Conservation (phyloP, 2,113 vertebrate species). For the Myanophis thanlyinensis region DNA sequence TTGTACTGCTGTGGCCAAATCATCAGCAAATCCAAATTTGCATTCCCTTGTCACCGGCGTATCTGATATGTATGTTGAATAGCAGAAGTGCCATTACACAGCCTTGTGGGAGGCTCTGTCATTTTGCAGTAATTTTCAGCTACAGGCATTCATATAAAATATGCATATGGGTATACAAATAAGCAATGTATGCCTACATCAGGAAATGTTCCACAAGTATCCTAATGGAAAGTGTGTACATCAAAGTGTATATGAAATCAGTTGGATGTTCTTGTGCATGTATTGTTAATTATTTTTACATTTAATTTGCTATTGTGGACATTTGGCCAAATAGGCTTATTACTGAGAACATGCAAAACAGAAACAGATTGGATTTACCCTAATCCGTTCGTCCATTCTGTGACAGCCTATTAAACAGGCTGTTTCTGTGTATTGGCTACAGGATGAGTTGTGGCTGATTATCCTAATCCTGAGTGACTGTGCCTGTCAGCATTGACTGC, state of each 20-base stretch:
- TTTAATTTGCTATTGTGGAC: background rate
- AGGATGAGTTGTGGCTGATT: background rate
- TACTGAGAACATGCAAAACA: background rate
- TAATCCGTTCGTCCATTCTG: background rate
- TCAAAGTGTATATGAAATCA: background rate
- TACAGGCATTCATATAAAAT: background rate
- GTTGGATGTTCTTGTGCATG: background rate
- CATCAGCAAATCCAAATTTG: no score
- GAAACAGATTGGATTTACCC: background rate
- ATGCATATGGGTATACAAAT: background rate
- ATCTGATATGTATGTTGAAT: background rate
- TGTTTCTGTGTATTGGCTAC: background rate
- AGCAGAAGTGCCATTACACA: background rate
- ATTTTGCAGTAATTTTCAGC: background rate
- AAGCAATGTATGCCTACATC: background rate
- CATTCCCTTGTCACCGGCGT: no score
- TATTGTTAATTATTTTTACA: background rate
- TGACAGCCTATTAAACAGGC: background rate
- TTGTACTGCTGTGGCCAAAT: no score
- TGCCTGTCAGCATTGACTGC: background rate
- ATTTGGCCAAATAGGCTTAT: background rate
- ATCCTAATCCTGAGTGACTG: background rate
- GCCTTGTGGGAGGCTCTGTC: background rate
- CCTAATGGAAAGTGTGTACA: background rate
- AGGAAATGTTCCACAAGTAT: background rate